Percentiles rank a stretch among this genome's conserved stretches.
Evolutionary conservation across 2,797 vertebrate species (phyloP).

Genomic region (Chaenodraco wilsoni): DNA sequence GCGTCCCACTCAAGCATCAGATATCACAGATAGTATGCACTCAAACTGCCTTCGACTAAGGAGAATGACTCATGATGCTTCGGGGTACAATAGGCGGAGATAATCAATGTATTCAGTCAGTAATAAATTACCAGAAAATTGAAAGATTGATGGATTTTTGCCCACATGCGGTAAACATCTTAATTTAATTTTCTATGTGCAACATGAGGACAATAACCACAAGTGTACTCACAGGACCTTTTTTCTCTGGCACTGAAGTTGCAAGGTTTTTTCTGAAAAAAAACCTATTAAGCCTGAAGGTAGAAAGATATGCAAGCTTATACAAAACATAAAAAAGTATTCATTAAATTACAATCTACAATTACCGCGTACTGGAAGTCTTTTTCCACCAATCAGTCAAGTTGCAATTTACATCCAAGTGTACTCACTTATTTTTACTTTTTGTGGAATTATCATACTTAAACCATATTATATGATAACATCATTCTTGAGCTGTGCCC

Average conservation of each 20-base stretch:
- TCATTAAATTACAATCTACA: too few species aligned
- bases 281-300: neutral
- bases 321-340: neutral
- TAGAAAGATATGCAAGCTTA: neutral
- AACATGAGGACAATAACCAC: constrained; percentile 21
- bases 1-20: constrained; percentile 16
- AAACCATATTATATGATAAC: too few species aligned
- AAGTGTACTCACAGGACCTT: neutral
- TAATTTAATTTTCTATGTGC: constrained; percentile 22
- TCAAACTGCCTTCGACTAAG: constrained; percentile 15
- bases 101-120: constrained; percentile 45
- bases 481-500: too few species aligned
- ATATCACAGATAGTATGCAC: constrained; percentile 19
- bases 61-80: constrained; percentile 37
- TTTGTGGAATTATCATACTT: too few species aligned
- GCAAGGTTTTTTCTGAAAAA: neutral
- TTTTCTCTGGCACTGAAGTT: neutral
- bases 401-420: too few species aligned
- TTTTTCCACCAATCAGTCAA: too few species aligned
- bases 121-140: constrained; percentile 49
- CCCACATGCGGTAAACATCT: constrained; percentile 1
- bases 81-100: constrained; percentile 18
- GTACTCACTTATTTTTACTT: too few species aligned
- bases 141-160: constrained; percentile 40
- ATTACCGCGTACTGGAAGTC: too few species aligned